phyloP scores from a whole-genome alignment of 92 coral and sea anemone species.

The Porites lobata region DNA sequence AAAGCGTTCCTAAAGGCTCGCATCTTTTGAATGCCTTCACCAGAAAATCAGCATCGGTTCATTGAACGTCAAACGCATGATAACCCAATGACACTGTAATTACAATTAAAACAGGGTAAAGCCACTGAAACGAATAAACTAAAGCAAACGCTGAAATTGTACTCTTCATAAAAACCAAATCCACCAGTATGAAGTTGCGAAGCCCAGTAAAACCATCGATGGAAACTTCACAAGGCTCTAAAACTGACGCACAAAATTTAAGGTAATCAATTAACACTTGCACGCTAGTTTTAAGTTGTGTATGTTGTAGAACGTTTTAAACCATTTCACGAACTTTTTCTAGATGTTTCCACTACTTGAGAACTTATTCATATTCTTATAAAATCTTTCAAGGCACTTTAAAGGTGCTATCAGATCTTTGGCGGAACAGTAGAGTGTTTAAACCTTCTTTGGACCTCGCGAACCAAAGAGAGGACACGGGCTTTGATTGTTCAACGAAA shows the following conservation, averaged over 20 bases:
- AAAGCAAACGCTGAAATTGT: not conserved
- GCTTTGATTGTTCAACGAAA: not conserved
- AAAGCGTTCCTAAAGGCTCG: constrained; percentile 33
- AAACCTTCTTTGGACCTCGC: too few species aligned
- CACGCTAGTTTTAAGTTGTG: not conserved
- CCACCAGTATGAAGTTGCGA: constrained; percentile 30
- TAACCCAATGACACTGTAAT: not conserved
- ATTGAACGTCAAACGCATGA: constrained; percentile 38
- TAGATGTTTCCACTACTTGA: constrained; percentile 8
- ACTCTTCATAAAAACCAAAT: constrained; percentile 5
- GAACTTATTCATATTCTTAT: constrained; percentile 1
- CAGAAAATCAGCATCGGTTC: constrained; percentile 24
- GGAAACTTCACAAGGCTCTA: not conserved
- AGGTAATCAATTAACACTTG: not conserved
- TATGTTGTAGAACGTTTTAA: not conserved
- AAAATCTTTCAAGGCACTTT: constrained; percentile 1
- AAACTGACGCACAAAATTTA: constrained; percentile 7
- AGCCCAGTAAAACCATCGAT: not conserved
- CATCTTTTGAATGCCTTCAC: constrained; percentile 45
- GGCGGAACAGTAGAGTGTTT: not conserved
- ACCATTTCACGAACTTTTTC: not conserved
- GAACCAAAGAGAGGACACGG: not conserved
- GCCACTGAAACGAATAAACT: constrained; percentile 17
- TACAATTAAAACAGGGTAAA: not conserved
- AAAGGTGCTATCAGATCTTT: not conserved